Evolutionary conservation across 2,113 vertebrate species (phyloP).

Genomic region (Columba livia): DNA sequence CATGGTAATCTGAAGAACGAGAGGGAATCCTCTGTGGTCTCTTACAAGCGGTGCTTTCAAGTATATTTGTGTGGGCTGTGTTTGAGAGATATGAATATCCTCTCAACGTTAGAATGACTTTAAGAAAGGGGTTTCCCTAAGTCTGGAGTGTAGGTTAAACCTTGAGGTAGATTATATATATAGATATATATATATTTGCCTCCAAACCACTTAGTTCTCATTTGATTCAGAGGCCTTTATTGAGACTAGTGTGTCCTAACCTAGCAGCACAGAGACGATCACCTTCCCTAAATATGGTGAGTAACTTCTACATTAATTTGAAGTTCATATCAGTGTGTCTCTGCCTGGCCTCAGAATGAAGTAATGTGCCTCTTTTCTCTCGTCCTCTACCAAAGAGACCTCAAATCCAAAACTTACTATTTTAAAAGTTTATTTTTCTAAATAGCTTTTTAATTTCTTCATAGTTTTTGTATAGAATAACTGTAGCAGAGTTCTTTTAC

Average conservation of each 20-base stretch:
- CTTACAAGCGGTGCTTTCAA: constrained; percentile 64
- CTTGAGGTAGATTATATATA: constrained; percentile 47
- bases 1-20: constrained; percentile 46
- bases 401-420: background rate
- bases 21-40: constrained; percentile 81
- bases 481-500: background rate
- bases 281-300: constrained; percentile 59
- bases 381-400: background rate
- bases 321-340: background rate
- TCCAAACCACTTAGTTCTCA: constrained; percentile 64
- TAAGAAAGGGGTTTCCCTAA: constrained; percentile 77
- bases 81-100: constrained; percentile 60
- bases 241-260: background rate
- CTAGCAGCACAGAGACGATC: background rate
- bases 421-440: background rate
- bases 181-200: constrained; percentile 9
- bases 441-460: background rate
- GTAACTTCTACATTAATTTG: constrained; percentile 34
- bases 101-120: constrained; percentile 44
- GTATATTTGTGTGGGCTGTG: constrained; percentile 60
- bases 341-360: background rate
- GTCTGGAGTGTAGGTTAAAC: constrained; percentile 65
- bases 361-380: background rate
- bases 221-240: constrained; percentile 67
- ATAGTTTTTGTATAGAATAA: background rate